Evolutionary conservation across 2,888 invertebrate species (phyloP), one percentile per base, ranked within the genome.

Genomic region (Creontiades dilutus): DNA sequence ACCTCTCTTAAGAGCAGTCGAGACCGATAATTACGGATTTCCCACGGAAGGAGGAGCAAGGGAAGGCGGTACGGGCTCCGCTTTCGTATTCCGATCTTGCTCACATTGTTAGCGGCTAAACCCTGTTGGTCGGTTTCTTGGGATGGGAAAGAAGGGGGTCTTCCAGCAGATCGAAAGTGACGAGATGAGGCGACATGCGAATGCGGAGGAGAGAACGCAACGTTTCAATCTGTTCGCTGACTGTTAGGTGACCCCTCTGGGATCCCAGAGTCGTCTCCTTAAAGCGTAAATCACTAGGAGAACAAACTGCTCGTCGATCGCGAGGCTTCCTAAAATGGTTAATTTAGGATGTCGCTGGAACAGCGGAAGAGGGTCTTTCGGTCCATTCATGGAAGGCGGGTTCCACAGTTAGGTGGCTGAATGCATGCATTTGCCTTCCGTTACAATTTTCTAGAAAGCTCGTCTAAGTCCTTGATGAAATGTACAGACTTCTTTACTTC

Each of bases 11-110:
- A 52, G 82, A 52, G 52, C 13, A 52, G 82, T 48, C 52, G 80
- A 23, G 55, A 48, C 76, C 47, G 88, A 76, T 86, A 86, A 86
- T 88, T 88, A 88, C 88, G 88, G 80, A 88, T 88, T 88, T 88
- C 88, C 88, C 88, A 88, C 88, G 88, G 78, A 88, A 88, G 86
- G 86, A 86, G 86, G 19, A 19, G 76, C 13, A 9, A 57, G 0
- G 57, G 7, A n/a, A 61, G 85, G 37, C 57, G 55, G 85, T 28
- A n/a, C 46, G 47, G 47, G 48, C 52, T 52, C 82, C 47, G 23
- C 46, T 68, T 86, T 68, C 46, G 86, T 86, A 86, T 86, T 86
- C 86, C 86, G 86, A 75, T 86, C 86, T 86, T 86, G 86, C 75
- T 86, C 86, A 86, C 86, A 86, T 86, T 86, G 86, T 86, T 86